Base-by-base conservation (phyloP, 2,888 invertebrate genomes). In the Heteromurus nitidus region DNA sequence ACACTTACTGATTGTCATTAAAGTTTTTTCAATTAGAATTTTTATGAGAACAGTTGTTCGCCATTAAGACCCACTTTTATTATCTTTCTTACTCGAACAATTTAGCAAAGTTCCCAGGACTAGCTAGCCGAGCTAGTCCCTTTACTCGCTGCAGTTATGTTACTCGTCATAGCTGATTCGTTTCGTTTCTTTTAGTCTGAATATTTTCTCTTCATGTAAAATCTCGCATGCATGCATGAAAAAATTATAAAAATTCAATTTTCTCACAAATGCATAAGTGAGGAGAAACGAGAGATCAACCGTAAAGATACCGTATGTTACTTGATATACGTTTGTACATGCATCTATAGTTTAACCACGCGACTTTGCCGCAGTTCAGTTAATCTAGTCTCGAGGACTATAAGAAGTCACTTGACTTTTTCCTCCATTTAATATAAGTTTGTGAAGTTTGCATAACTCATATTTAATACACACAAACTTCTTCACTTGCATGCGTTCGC, bases 61-160 rank as follows among this genome's bases (percentile, higher is more conserved):
- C 76, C 69, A 76, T 76, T 76, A 69, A 50, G n/a, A 16, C 22
- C 47, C n/a, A 62, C 11, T 20, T 28, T 77, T 65, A 26, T 69
- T 26, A 47, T 47, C 36, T 50, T n/a, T 53, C n/a, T 60, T 68
- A 24, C 47, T 20, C 50, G 36, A 69, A 62, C 42, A 77, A 69
- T 77, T 77, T 69, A 64, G 69, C 18, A 31, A 62, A 69, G 42
- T 77, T 77, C 77, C 60, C 77, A 77, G 53, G 47, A 62, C n/a
- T 24, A 42, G 47, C 20, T 3, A 62, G n/a, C n/a, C n/a, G n/a
- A n/a, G n/a, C n/a, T n/a, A n/a, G n/a, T n/a, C n/a, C n/a, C n/a
- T n/a, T n/a, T n/a, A n/a, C n/a, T n/a, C n/a, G n/a, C n/a, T n/a
- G n/a, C n/a, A n/a, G n/a, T n/a, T n/a, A n/a, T n/a, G n/a, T n/a